These are phyloP conservation scores for Augochlorella aurata DNA, from an alignment of 2,888 invertebrate genomes.

Conservation along the genomic window DNA sequence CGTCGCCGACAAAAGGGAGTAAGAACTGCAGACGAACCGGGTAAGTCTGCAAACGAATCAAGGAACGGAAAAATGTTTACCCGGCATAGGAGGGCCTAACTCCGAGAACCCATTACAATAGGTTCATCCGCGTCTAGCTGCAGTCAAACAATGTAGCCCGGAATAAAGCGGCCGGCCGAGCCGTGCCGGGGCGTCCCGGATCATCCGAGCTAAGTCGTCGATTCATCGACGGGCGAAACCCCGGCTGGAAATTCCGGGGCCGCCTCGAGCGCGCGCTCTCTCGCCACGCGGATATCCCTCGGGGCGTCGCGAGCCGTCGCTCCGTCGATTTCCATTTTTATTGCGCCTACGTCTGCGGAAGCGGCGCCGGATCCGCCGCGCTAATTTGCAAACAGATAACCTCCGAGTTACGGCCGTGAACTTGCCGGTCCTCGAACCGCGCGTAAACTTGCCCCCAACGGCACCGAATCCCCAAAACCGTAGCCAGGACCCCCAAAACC, in stretches of 20 bases:
- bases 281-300: too few species aligned
- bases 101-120: conserved; percentile 12
- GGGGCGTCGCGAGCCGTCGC: conserved; percentile 15
- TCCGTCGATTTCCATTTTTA: conserved; percentile 67
- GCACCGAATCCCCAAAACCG: too few species aligned
- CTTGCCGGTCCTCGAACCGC: neutral
- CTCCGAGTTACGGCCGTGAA: conserved; percentile 37
- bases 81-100: conserved; percentile 2
- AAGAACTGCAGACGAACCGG: conserved; percentile 10
- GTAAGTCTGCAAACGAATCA: conserved; percentile 15
- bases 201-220: conserved; percentile 62
- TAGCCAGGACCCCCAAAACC: too few species aligned
- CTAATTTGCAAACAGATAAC: conserved; percentile 66
- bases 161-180: conserved; percentile 40
- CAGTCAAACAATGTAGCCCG: conserved; percentile 51
- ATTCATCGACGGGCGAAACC: conserved; percentile 54
- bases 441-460: too few species aligned
- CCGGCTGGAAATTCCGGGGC: conserved; percentile 42
- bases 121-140: conserved; percentile 5
- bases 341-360: conserved; percentile 48
- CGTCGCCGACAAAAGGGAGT: conserved; percentile 4
- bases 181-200: conserved; percentile 42
- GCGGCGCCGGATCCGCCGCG: conserved; percentile 36
- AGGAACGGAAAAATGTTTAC: conserved; percentile 17
- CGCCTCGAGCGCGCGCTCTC: neutral